Base-by-base conservation (phyloP, 2,888 invertebrate species). In the Erebia palarica region DNA sequence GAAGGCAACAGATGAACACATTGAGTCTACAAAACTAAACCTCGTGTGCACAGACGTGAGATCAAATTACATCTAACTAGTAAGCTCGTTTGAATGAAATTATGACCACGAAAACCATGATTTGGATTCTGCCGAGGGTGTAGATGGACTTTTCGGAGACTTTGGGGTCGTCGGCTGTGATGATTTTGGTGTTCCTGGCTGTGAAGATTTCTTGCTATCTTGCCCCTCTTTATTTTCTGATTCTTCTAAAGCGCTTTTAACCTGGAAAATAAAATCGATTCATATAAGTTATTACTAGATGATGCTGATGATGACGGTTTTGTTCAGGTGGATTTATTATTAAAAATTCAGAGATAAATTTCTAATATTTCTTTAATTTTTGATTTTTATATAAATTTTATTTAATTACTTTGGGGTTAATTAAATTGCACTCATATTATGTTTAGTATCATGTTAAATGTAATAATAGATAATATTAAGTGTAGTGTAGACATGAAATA, bases 91-190 rank as follows among this genome's bases (percentile, higher is more conserved):
- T 18, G 7, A 36, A 14, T 13, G 4, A 18, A 44, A 68, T 49
- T 47, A 94, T 72, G 94, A 94, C 94, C 94, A 94, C 7, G 88
- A 91, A 79, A 94, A 94, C 94, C 94, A 94, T 0, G 94, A 93
- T 76, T 90, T 90, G 47, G 86, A 83, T 77, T 93, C 93, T 11
- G 82, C 81, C 5, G 92, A 86, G 1, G 57, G 92, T 86, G 75
- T 84, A 73, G 53, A 73, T 21, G 85, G 80, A 66, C 84, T 80
- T 75, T 84, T 79, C 61, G 86, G 83, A 51, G 88, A 80, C 75
- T 86, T 89, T 0, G 91, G 88, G 18, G 86, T 86, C 75, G 69
- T 42, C 4, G 89, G 87, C 64, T 84, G 86, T n/a, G 89, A 83
- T 27, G 88, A 81, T 14, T 55, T 63, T 85, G 91, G 88, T 36